phyloP scores from a whole-genome alignment of 2,113 vertebrate genomes.

The Clarias gariepinus region DNA sequence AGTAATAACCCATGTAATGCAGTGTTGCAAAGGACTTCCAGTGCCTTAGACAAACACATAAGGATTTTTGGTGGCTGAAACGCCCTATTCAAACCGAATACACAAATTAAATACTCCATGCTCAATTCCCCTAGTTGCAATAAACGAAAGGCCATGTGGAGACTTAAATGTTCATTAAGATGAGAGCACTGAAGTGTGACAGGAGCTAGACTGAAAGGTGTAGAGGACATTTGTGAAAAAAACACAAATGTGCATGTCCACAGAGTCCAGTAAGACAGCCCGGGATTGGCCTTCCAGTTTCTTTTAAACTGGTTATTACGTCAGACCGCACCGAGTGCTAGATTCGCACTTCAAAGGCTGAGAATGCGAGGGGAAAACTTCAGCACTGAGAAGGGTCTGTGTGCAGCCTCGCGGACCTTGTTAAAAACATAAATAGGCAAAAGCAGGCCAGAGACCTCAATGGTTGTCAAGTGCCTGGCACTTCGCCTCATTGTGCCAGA shows the following conservation, averaged over 20 bases:
- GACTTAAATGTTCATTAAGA: conserved; percentile 46
- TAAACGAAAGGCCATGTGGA: conserved; percentile 24
- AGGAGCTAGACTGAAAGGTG: conserved; percentile 36
- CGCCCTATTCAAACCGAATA: conserved; percentile 36
- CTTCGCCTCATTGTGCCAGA: conserved; percentile 42
- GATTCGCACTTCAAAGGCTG: conserved; percentile 68
- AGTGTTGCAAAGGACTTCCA: conserved; percentile 21
- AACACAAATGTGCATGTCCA: conserved; percentile 11
- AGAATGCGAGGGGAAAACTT: conserved; percentile 32
- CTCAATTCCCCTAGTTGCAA: conserved; percentile 23
- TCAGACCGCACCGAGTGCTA: conserved; percentile 59
- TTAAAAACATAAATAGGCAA: conserved; percentile 61
- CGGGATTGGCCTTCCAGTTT: conserved; percentile 50
- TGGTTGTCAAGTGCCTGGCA: conserved; percentile 59
- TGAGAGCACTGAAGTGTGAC: conserved; percentile 39
- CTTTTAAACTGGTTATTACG: conserved; percentile 61
- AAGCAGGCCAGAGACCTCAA: conserved; percentile 55
- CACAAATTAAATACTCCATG: conserved; percentile 26
- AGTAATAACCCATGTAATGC: conserved; percentile 7
- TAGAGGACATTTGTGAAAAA: conserved; percentile 27
- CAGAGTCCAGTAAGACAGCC: conserved; percentile 31
- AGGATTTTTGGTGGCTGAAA: conserved; percentile 12
- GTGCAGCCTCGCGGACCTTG: conserved; percentile 59
- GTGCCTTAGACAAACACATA: conserved; percentile 34
- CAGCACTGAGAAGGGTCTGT: conserved; percentile 61